phyloP scores from a whole-genome alignment of 2,113 vertebrate species.

The Trichomycterus rosablanca region DNA sequence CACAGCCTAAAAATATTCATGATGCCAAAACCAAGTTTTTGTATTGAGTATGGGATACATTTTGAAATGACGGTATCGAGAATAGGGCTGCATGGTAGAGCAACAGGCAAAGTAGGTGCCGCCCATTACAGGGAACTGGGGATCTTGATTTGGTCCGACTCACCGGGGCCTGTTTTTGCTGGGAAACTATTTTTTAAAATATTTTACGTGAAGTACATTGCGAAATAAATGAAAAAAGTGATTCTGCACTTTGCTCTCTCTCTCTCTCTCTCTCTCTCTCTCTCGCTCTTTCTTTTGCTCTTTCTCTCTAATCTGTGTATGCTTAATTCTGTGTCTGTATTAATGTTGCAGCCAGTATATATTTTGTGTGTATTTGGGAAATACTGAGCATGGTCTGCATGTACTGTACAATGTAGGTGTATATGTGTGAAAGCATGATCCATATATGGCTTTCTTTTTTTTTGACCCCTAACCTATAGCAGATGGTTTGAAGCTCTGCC shows the following conservation, averaged over 20 bases:
- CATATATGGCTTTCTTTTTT: constrained; percentile 43
- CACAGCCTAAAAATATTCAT: no score
- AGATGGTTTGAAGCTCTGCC: constrained; percentile 50
- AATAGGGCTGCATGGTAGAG: no score
- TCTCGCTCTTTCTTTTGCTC: constrained; percentile 1
- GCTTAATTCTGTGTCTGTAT: not conserved
- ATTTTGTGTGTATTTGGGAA: constrained; percentile 16
- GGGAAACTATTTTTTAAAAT: no score
- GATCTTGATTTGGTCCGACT: no score
- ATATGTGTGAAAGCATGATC: constrained; percentile 21
- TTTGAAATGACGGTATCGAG: no score
- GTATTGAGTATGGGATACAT: no score
- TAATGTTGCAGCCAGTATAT: not conserved
- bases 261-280: not conserved
- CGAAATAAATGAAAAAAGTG: constrained; percentile 7
- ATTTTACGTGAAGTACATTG: no score
- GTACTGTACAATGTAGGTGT: constrained; percentile 3
- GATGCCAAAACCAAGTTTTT: no score
- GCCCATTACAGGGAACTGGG: no score
- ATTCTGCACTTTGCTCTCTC: constrained; percentile 5
- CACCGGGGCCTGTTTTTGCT: no score
- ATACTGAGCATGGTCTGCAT: not conserved
- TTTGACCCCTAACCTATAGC: constrained; percentile 46
- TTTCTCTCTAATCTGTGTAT: not conserved
- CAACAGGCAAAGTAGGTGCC: no score